phyloP scores from a whole-genome alignment of 30 jellyfish, hydroid and myxozoan genomes.

The Cassiopea andromeda region DNA sequence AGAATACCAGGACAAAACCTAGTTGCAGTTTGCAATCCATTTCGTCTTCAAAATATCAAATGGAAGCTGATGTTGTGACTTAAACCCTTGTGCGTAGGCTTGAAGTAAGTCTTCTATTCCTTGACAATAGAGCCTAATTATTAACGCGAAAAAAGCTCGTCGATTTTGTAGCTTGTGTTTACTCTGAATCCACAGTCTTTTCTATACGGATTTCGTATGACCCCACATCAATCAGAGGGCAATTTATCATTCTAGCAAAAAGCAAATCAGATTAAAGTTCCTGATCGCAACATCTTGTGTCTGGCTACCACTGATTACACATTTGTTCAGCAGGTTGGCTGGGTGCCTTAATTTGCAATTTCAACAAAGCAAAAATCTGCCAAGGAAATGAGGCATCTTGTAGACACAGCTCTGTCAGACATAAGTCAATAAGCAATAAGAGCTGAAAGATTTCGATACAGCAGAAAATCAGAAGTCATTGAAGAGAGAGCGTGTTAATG shows the following conservation, averaged over 20 bases:
- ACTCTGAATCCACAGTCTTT: neutral
- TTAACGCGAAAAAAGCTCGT: neutral
- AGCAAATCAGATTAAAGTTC: neutral
- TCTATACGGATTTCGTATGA: neutral
- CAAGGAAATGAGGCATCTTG: neutral
- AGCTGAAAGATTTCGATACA: neutral
- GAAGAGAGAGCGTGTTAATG: neutral
- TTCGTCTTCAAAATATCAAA: too few relatives aligned
- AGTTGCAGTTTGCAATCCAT: neutral
- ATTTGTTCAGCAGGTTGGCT: neutral
- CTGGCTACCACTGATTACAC: neutral
- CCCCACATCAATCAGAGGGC: neutral
- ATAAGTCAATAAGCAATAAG: neutral
- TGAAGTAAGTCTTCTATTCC: neutral
- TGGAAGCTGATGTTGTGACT: too few relatives aligned
- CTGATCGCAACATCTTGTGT: neutral
- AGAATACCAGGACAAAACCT: neutral
- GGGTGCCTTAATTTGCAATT: neutral
- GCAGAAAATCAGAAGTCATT: neutral
- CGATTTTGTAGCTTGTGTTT: neutral
- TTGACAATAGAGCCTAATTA: neutral
- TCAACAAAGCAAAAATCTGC: neutral
- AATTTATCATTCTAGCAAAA: neutral
- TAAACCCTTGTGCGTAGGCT: too few relatives aligned
- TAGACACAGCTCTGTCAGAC: slow-evolving; percentile 5